Percentiles rank a stretch among this genome's conserved stretches.
Conservation (phyloP, 2,797 vertebrate species). For the Pelodytes ibericus region DNA sequence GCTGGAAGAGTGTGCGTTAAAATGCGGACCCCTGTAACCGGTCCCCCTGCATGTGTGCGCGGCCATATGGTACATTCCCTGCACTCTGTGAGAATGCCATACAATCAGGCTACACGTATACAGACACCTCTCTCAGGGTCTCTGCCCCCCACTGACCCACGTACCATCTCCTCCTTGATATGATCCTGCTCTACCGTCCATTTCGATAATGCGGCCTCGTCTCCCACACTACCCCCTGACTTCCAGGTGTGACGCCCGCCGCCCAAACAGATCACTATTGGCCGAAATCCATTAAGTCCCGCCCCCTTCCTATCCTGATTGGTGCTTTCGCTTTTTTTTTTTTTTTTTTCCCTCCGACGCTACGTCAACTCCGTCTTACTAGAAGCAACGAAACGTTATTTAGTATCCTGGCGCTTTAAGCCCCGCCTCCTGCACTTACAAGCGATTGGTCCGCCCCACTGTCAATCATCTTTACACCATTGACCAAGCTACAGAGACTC, state of each 20-base stretch:
- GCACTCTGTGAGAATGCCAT: too few relatives aligned
- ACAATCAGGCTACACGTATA: too few relatives aligned
- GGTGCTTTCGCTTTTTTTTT: too few relatives aligned
- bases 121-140: neutral
- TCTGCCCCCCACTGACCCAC: neutral
- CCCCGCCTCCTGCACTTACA: neutral
- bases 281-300: neutral
- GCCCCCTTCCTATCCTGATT: too few relatives aligned
- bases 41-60: too few relatives aligned
- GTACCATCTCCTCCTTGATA: conserved; percentile 1
- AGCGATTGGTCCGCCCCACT: neutral
- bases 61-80: too few relatives aligned
- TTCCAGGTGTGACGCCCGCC: neutral
- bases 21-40: too few relatives aligned
- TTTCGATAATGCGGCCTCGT: neutral
- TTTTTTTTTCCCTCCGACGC: too few relatives aligned
- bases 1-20: too few relatives aligned
- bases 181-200: conserved; percentile 2
- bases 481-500: neutral
- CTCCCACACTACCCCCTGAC: neutral
- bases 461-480: neutral
- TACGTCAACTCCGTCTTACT: too few relatives aligned
- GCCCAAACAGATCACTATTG: neutral
- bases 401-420: neutral
- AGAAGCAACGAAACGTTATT: neutral